Base-by-base conservation (phyloP, 2,888 invertebrate species). In the Baronia brevicornis region DNA sequence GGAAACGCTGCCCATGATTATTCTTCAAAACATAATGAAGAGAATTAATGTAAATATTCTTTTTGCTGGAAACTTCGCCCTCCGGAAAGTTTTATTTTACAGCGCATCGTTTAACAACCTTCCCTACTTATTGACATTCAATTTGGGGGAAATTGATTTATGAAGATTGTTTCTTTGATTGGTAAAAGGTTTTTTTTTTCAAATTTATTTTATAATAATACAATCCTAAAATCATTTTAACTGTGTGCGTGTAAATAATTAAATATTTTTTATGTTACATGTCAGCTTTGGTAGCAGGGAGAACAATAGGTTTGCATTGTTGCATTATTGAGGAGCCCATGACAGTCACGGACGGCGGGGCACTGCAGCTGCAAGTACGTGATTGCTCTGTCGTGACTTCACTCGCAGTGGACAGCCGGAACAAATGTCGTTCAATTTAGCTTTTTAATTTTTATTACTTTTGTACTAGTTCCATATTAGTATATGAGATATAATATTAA, bases 11-110 rank as follows among this genome's bases (percentile, higher is more conserved):
- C 60, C 80, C 82, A 82, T 79, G 84, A 84, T 84, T 84, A 84
- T 85, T 85, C 85, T 79, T 79, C 82, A 84, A 84, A 85, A 85
- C 85, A 84, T 85, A 84, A 85, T 85, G 85, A 85, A 84, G 80
- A 75, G 85, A 84, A 85, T 85, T 85, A 84, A 85, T 85, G 85
- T 84, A 85, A 85, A 85, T 85, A 85, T 85, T 84, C 82, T 84
- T 84, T 80, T 80, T 72, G 60, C 69, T 65, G 54, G 59, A 65
- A 80, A 78, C 65, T 82, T 82, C 74, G 68, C 80, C 82, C 80
- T 77, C 77, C 77, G 73, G 71, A 79, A 84, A 84, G 84, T 84
- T 84, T 82, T 82, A 82, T 80, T 84, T 82, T 72, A 78, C 77
- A 71, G 71, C 68, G 75, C 71, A 77, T 74, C 84, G 77, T 84